Evolutionary conservation across 1,140 invertebrate genomes (phyloP), one percentile per base, ranked within the genome.

Genomic region (Stegodyphus dumicola): DNA sequence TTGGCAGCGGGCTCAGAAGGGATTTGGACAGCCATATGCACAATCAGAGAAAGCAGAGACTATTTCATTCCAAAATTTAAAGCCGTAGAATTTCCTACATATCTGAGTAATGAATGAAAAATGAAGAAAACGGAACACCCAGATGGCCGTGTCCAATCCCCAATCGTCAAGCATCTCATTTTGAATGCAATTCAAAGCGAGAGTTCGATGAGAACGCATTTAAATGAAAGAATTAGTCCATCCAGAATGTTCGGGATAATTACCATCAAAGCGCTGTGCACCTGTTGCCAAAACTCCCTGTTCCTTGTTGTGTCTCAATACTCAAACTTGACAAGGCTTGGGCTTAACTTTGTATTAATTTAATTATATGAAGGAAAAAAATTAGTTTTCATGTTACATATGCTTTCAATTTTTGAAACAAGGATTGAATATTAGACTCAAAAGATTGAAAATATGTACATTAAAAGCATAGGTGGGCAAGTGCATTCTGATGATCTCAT

Each of bases 161-260:
- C 56, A 33, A 33, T 33, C 33, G 33, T 75, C 15, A 17, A 53
- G 15, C n/a, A 13, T 53, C 49, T n/a, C 7, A 13, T 18, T 75
- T 54, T 10, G 52, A 56, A 75, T 56, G 17, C n/a, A 75, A 17
- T 60, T 56, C 52, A 10, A 33, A 18, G 9, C 33, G 7, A 17
- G 56, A 9, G 56, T 60, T 60, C 56, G 56, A 60, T 60, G 15
- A 60, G 15, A 15, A 60, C 56, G 56, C 54, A 75, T 75, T 75
- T 33, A 56, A 75, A 75, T 75, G 73, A 56, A 54, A 75, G 6
- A 54, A 56, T 75, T 75, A 56, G 7, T 71, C 69, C 66, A 67
- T 7, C 7, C 66, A 15, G 10, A 7, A 33, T 3, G 6, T 67
- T 33, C 17, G 11, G 7, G 15, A 67, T 67, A 33, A 60, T 60